Evolutionary conservation across 2,113 vertebrate genomes (phyloP).

Genomic region (Opisthocomus hoazin): DNA sequence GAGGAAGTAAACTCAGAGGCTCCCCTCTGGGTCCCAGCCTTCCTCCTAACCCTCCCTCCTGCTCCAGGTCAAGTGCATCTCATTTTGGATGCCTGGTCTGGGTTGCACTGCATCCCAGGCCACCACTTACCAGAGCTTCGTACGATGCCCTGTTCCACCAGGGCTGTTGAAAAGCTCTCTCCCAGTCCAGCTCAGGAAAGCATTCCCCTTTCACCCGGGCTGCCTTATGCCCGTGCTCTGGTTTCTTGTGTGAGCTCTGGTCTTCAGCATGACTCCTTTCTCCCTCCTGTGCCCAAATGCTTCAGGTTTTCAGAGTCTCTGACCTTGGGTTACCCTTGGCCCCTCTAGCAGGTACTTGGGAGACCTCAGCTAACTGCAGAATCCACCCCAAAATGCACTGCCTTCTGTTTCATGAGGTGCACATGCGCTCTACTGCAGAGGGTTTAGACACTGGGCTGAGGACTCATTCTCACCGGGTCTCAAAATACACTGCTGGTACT

Average conservation of each 20-base stretch:
- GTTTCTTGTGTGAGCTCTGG: not conserved
- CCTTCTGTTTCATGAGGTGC: not conserved
- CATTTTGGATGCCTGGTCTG: rapidly evolving
- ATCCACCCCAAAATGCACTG: not conserved
- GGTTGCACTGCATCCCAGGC: not conserved
- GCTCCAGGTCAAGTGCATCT: not conserved
- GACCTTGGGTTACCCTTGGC: not conserved
- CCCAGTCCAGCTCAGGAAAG: not conserved
- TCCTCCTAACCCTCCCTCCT: not conserved
- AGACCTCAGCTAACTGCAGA: not conserved
- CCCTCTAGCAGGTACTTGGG: not conserved
- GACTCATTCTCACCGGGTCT: not conserved
- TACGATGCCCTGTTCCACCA: not conserved
- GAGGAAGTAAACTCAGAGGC: not conserved
- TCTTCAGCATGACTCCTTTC: not conserved
- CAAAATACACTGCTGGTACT: not conserved
- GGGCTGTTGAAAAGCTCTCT: not conserved
- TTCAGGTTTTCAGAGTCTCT: not conserved
- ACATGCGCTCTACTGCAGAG: rapidly evolving
- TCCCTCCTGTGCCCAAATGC: rapidly evolving
- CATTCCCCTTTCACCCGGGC: not conserved
- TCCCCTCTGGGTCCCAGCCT: not conserved
- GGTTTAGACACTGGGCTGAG: not conserved
- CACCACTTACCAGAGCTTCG: not conserved
- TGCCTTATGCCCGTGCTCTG: rapidly evolving